Conservation (phyloP, 2,797 vertebrate genomes). For the Dermochelys coriacea region DNA sequence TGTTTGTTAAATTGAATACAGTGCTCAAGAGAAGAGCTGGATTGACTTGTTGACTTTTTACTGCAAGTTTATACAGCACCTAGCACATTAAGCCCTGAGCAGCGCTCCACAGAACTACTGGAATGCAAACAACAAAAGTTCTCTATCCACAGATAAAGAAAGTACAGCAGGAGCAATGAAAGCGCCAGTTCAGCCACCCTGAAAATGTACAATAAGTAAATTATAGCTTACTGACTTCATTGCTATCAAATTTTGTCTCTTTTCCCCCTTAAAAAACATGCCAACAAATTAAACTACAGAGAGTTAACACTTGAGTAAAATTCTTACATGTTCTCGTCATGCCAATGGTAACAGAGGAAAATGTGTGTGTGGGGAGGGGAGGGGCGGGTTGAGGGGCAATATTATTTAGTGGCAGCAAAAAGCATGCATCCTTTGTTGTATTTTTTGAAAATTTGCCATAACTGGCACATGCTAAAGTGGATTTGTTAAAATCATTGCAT, state of each 20-base stretch:
- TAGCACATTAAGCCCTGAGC: neutral
- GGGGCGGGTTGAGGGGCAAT: neutral
- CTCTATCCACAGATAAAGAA: neutral
- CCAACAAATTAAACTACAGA: neutral
- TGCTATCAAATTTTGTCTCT: neutral
- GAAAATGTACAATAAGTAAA: neutral
- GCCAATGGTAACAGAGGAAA: neutral
- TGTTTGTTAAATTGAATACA: constrained; percentile 50
- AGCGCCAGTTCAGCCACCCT: neutral
- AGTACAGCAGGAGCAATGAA: neutral
- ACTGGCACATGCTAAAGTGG: neutral
- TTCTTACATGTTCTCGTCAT: neutral
- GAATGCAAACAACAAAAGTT: neutral
- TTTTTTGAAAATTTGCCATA: neutral
- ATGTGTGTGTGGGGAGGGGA: neutral
- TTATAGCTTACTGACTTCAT: neutral
- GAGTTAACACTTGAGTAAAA: neutral
- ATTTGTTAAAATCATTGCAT: neutral
- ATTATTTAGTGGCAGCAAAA: neutral
- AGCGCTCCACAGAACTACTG: neutral
- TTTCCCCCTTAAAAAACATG: neutral
- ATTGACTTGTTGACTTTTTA: neutral
- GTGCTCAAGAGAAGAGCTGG: neutral
- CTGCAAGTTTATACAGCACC: neutral
- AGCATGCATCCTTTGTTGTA: neutral